phyloP scores from a whole-genome alignment of 2,888 invertebrate species.

The Agonum fuliginosum region DNA sequence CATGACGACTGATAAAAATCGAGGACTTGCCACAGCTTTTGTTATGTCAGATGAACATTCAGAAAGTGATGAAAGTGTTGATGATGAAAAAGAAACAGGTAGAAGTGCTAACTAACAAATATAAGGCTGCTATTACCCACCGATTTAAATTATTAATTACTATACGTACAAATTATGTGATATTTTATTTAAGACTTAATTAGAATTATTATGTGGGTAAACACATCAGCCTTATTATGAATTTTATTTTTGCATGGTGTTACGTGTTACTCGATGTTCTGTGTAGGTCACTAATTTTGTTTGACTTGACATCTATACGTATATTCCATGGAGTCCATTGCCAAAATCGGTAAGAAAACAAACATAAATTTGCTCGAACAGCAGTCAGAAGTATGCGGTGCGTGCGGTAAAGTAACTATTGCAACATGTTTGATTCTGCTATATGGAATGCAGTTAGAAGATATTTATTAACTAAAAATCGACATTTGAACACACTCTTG shows the following conservation, averaged over 20 bases:
- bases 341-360: conserved; percentile 27
- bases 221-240: conserved; percentile 44
- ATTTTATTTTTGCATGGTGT: conserved; percentile 61
- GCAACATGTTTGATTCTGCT: too few relatives aligned
- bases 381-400: too few relatives aligned
- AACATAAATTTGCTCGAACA: conserved; percentile 37
- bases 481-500: too few relatives aligned
- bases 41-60: conserved; percentile 64
- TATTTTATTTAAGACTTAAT: conserved; percentile 30
- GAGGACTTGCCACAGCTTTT: conserved; percentile 74
- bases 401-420: too few relatives aligned
- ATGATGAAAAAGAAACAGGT: conserved; percentile 39
- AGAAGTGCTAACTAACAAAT: conserved; percentile 50
- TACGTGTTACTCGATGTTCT: conserved; percentile 61
- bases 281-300: conserved; percentile 62
- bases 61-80: conserved; percentile 31
- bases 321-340: conserved; percentile 5
- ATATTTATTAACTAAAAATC: too few relatives aligned
- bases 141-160: conserved; percentile 33
- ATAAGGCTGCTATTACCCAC: conserved; percentile 47
- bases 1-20: conserved; percentile 71
- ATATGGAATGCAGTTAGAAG: too few relatives aligned
- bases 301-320: conserved; percentile 24
- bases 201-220: conserved; percentile 38
- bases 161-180: conserved; percentile 17